Evolutionary conservation across 2,113 vertebrate species (phyloP), one percentile per base, ranked within the genome.

Genomic region (Meles meles): DNA sequence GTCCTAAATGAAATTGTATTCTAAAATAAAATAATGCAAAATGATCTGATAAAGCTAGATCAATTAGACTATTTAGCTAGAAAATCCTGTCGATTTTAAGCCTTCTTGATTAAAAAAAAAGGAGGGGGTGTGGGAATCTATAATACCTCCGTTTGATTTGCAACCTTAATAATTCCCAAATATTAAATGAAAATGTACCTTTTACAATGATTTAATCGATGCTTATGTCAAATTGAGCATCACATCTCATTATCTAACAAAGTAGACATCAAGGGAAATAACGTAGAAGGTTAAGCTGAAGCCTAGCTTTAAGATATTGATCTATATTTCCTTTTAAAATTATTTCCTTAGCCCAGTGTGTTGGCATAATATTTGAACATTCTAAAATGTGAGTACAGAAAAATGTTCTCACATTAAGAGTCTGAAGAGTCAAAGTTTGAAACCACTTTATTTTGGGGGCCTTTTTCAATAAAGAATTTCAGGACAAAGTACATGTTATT

Each of bases 401-500:
- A 8, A 93, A 86, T 67, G 17, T 81, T 88, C 37, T 71, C 57
- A 85, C 90, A 79, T 59, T 72, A 87, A 74, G 11, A 20, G 14
- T 85, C 89, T 88, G 1, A 8, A 59, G 76, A 95, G 52, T 82
- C 47, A 89, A 76, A 90, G 27, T 82, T 88, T 93, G 76, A 90
- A 97, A 77, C 23, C 27, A 83, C 74, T 94, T 80, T 94, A 71
- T 86, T 97, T 72, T 93, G 90, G 88, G 49, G 39, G n/a, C 44
- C 49, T 39, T 91, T 65, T 90, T 95, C 85, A 97, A 17, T 96
- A 67, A 94, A 55, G 37, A 88, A 85, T 83, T 97, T 90, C 37
- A 95, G 49, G 74, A 98, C 27, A 85, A 91, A 97, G 37, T 88
- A 67, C 90, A 96, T 88, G 88, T 98, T 98, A 96, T 90, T 98